phyloP scores from a whole-genome alignment of 2,888 invertebrate species.

The Masnerella sp. region DNA sequence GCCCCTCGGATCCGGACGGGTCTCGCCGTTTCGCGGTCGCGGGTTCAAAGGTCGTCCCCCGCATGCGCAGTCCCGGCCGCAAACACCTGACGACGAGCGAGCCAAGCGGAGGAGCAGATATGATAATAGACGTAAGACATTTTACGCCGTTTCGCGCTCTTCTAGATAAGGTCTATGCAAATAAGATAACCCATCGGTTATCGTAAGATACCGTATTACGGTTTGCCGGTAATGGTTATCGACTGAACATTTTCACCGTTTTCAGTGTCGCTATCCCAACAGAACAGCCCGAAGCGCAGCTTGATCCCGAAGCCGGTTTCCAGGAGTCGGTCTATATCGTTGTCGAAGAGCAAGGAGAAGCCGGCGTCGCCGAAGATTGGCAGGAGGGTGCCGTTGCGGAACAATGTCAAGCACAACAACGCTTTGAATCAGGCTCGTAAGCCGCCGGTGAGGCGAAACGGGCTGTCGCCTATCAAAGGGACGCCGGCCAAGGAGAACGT shows the following conservation, averaged over 20 bases:
- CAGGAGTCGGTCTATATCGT: constrained; percentile 69
- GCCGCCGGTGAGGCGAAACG: constrained; percentile 55
- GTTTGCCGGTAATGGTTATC: no score
- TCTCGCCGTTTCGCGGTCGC: constrained; percentile 82
- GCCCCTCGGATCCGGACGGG: constrained; percentile 78
- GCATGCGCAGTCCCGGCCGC: constrained; percentile 79
- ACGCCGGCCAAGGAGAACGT: constrained; percentile 69
- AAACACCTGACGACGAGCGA: constrained; percentile 77
- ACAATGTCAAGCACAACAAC: constrained; percentile 47
- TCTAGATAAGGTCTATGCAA: no score
- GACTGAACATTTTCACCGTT: no score
- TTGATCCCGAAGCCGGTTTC: constrained; percentile 72
- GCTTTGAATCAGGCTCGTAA: constrained; percentile 50
- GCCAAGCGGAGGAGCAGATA: constrained; percentile 49
- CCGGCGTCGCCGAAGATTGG: constrained; percentile 69
- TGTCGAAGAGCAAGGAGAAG: constrained; percentile 67
- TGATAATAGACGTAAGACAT: constrained; percentile 66
- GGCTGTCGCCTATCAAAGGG: constrained; percentile 72
- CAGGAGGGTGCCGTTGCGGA: constrained; percentile 64
- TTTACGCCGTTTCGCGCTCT: no score
- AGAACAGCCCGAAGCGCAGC: constrained; percentile 74
- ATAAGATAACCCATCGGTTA: no score
- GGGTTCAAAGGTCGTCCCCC: constrained; percentile 79
- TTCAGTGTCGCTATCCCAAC: constrained; percentile 73
- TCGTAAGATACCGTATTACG: no score